Conservation (phyloP, 1,140 invertebrate species). For the Panulirus ornatus region DNA sequence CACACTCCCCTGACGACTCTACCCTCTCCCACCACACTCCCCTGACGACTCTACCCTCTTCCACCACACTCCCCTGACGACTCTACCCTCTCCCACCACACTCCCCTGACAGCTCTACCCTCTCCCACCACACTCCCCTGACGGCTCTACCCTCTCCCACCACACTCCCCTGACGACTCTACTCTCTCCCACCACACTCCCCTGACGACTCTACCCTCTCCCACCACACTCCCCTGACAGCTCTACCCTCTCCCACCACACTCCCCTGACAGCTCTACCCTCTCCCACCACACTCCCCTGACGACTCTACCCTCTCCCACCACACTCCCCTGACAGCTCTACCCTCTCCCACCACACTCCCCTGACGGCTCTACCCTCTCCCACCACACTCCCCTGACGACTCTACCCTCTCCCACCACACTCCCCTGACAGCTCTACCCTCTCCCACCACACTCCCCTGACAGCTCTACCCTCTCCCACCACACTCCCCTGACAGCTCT, state of each 20-base stretch:
- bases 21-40: background rate
- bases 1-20: background rate
- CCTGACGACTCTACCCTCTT: background rate
- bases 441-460: background rate
- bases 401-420: background rate
- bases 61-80: background rate
- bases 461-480: background rate
- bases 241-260: no score
- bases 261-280: background rate
- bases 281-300: background rate
- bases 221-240: background rate
- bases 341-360: background rate
- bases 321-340: background rate
- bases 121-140: background rate
- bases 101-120: background rate
- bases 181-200: background rate
- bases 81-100: no score
- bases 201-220: background rate
- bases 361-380: background rate
- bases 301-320: background rate
- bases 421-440: background rate
- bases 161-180: background rate
- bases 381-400: no score
- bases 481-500: background rate
- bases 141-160: background rate